Conservation (phyloP, 2,888 invertebrate genomes). For the Thysanoteuthis rhombus region DNA sequence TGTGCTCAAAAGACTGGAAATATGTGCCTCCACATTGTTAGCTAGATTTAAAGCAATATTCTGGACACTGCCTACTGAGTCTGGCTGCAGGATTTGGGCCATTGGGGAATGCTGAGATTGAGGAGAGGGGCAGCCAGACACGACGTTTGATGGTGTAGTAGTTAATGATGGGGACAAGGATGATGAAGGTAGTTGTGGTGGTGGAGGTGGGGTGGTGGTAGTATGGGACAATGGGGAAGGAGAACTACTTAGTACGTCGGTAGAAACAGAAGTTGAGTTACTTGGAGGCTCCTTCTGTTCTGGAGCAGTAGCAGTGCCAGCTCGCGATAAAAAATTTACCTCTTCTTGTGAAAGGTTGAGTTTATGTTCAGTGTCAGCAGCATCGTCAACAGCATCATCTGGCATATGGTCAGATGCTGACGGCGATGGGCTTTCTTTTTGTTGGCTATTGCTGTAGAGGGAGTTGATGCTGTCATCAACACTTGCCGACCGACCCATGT, state of each 20-base stretch:
- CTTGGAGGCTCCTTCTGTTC: constrained; percentile 48
- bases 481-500: constrained; percentile 57
- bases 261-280: constrained; percentile 36
- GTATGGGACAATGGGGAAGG: not conserved
- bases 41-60: constrained; percentile 32
- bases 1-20: constrained; percentile 31
- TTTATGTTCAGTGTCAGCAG: constrained; percentile 37
- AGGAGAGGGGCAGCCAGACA: constrained; percentile 19
- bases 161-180: not conserved
- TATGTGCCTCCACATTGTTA: constrained; percentile 34
- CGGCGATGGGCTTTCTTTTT: constrained; percentile 35
- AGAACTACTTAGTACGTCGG: constrained; percentile 31
- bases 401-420: constrained; percentile 25
- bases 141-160: constrained; percentile 30
- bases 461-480: constrained; percentile 43
- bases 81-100: constrained; percentile 22
- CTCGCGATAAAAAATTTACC: constrained; percentile 57
- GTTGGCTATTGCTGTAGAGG: constrained; percentile 38
- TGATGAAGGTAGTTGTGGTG: not conserved
- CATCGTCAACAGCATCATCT: constrained; percentile 17
- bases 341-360: constrained; percentile 43
- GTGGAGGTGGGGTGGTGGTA: not conserved
- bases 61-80: constrained; percentile 35
- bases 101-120: not conserved
- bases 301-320: constrained; percentile 58